A percentile compares a stretch with the other conserved stretches of the same genome.
phyloP scores from a whole-genome alignment of 2,888 invertebrate species.

The Philopedon plagiatum region DNA sequence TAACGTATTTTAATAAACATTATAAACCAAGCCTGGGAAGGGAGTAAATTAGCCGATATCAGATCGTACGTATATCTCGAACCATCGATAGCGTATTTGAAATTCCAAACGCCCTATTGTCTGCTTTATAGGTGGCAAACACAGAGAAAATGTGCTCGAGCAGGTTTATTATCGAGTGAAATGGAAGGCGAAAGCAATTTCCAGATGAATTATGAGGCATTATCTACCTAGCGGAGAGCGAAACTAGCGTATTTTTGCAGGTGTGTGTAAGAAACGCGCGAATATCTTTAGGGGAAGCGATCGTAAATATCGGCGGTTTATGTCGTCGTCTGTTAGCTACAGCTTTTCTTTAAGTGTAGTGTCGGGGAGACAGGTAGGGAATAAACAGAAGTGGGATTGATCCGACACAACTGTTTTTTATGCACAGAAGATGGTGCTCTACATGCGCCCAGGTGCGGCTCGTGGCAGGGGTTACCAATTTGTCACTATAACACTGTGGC shows the following conservation, averaged over 20 bases:
- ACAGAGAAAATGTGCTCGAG: slow-evolving; percentile 63
- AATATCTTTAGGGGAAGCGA: slow-evolving; percentile 65
- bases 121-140: slow-evolving; percentile 53
- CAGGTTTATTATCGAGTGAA: slow-evolving; percentile 68
- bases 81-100: slow-evolving; percentile 48
- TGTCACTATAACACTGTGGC: too few species aligned
- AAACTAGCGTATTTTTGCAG: slow-evolving; percentile 69
- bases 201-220: slow-evolving; percentile 68
- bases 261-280: slow-evolving; percentile 65
- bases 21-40: slow-evolving; percentile 31
- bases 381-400: not conserved
- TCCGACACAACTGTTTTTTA: too few species aligned
- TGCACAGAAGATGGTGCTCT: too few species aligned
- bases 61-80: slow-evolving; percentile 43
- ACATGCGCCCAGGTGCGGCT: too few species aligned
- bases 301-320: slow-evolving; percentile 69
- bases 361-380: not conserved
- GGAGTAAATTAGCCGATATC: slow-evolving; percentile 60
- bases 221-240: slow-evolving; percentile 68
- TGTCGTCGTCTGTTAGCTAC: slow-evolving; percentile 69
- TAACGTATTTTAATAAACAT: not conserved
- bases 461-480: too few species aligned
- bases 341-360: slow-evolving; percentile 47
- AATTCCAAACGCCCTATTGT: slow-evolving; percentile 51
- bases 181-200: slow-evolving; percentile 69